Percentiles rank a stretch among this genome's conserved stretches.
Evolutionary conservation across 1,140 invertebrate genomes (phyloP).

Genomic region (Drosophila subpulchrella): DNA sequence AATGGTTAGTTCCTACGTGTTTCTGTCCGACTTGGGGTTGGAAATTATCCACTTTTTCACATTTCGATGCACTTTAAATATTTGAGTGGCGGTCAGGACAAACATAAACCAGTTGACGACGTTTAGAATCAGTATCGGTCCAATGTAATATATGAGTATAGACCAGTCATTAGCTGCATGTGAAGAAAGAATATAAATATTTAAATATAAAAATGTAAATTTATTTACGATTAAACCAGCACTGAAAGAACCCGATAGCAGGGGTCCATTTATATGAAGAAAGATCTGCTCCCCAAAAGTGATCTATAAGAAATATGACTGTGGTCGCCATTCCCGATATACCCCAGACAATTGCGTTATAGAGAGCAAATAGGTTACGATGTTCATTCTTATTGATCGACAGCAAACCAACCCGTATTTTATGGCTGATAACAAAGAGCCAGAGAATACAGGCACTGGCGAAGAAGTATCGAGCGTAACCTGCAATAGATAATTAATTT

Average conservation of each 20-base stretch:
- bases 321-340: background rate
- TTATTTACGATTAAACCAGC: background rate
- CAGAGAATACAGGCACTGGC: background rate
- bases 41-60: background rate
- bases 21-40: background rate
- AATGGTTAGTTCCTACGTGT: background rate
- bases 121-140: background rate
- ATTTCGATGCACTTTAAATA: background rate
- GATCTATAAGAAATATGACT: background rate
- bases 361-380: background rate
- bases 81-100: background rate
- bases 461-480: background rate
- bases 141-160: background rate
- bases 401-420: background rate
- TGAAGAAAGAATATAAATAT: background rate
- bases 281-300: background rate
- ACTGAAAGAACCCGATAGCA: background rate
- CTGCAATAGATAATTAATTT: background rate
- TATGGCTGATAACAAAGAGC: background rate
- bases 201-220: too few species aligned
- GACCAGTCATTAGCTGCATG: background rate
- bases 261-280: background rate
- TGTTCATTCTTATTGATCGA: background rate
- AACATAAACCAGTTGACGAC: background rate
- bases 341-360: background rate